phyloP scores from a whole-genome alignment of 1,140 invertebrate species.

The Prorops nasuta region DNA sequence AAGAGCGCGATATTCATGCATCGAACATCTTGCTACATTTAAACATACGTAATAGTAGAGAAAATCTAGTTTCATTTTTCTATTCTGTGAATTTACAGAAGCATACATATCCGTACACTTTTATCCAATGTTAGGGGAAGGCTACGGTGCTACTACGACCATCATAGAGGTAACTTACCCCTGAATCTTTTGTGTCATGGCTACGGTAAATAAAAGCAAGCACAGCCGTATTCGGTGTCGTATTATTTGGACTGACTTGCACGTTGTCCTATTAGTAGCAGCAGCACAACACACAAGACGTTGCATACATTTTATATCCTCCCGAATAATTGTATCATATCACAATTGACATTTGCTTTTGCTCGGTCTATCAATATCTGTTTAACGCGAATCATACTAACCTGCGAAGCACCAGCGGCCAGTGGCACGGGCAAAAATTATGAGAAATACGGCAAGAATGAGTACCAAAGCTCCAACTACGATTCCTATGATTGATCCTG shows the following conservation, averaged over 20 bases:
- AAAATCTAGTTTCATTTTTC: no score
- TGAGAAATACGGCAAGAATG: slow-evolving; percentile 64
- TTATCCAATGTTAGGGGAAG: no score
- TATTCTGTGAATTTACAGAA: no score
- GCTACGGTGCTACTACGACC: no score
- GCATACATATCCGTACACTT: no score
- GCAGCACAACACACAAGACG: slow-evolving; percentile 55
- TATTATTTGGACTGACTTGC: slow-evolving; percentile 58
- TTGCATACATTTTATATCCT: slow-evolving; percentile 39
- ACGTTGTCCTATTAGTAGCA: slow-evolving; percentile 55
- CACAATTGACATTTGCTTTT: no score
- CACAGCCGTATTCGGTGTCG: slow-evolving; percentile 52
- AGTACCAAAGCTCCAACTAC: slow-evolving; percentile 68
- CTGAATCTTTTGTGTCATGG: slow-evolving; percentile 56
- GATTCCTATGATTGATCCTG: slow-evolving; percentile 74
- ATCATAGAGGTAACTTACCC: slow-evolving; percentile 50
- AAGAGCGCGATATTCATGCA: no score
- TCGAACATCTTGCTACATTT: no score
- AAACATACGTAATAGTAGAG: no score
- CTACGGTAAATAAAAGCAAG: slow-evolving; percentile 54
- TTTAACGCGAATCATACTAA: no score
- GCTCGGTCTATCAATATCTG: no score
- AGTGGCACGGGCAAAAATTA: slow-evolving; percentile 75
- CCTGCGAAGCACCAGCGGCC: slow-evolving; percentile 82
- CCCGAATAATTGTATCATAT: no score